Evolutionary conservation across 2,888 invertebrate species (phyloP), one percentile per base, ranked within the genome.

Genomic region (Drosophila stalkeri): DNA sequence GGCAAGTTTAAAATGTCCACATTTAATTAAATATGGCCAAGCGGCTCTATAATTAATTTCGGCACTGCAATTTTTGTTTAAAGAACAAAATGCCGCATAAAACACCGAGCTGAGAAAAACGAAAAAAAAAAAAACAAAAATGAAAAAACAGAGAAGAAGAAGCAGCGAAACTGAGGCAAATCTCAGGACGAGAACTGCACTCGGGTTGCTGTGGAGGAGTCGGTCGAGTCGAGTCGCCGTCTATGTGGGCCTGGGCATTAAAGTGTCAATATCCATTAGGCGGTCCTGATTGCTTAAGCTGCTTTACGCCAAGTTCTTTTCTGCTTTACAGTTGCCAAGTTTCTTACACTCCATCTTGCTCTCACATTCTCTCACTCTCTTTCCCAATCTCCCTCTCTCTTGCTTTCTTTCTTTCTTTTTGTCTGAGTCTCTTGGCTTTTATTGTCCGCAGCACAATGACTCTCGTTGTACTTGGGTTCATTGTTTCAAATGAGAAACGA

Each of bases 191-290:
- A 83, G 74, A 86, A 78, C 88, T 82, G 80, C 70, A 80, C 80
- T 77, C 75, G 81, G 64, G 16, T 49, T 54, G 73, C 47, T 66
- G 47, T 51, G 62, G 56, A 46, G 68, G 49, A 56, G 64, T 62
- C 27, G 41, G 39, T 6, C 39, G 23, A 39, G 39, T 39, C 51
- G 54, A 65, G 72, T 63, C 51, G 79, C 31, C 49, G 49, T 51
- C 51, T 51, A 51, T 33, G 70, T 73, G 76, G 87, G 81, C 83
- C 71, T 49, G 74, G 79, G 88, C 86, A 86, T 87, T 87, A 86
- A 86, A 88, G 86, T 87, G 86, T 86, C 86, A 89, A 86, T 86
- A 86, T 86, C 90, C 86, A 89, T 86, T 86, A 86, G 89, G 88
- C 86, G 80, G 81, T 88, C 85, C 88, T 89, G 89, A 87, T 86